phyloP scores from a whole-genome alignment of 2,888 invertebrate species.

The Lissocephala sabroskyi region DNA sequence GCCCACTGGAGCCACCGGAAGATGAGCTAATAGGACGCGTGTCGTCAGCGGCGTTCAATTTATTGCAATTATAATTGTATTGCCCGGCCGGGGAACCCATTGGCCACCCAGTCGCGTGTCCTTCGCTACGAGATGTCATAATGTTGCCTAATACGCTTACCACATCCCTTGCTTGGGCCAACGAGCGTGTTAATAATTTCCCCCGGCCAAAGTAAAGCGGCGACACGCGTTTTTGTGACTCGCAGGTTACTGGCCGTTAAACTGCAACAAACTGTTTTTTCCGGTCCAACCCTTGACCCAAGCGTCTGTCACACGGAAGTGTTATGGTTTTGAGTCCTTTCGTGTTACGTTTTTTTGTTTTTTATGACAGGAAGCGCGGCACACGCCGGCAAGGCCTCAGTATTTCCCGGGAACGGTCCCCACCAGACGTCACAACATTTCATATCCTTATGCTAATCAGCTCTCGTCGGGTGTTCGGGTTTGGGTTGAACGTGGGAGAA shows the following conservation, averaged over 20 bases:
- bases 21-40: slow-evolving; percentile 70
- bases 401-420: slow-evolving; percentile 30
- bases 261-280: slow-evolving; percentile 11
- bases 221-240: slow-evolving; percentile 63
- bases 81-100: slow-evolving; percentile 24
- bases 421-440: slow-evolving; percentile 24
- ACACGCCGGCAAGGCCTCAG: slow-evolving; percentile 31
- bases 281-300: slow-evolving; percentile 38
- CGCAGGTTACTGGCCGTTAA: slow-evolving; percentile 56
- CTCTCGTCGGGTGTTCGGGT: slow-evolving; percentile 26
- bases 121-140: slow-evolving; percentile 38
- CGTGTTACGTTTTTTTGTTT: slow-evolving; percentile 24
- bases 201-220: slow-evolving; percentile 29
- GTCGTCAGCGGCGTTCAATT: slow-evolving; percentile 71
- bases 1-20: slow-evolving; percentile 46
- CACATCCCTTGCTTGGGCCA: slow-evolving; percentile 21
- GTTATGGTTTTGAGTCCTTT: slow-evolving; percentile 33
- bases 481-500: slow-evolving; percentile 30
- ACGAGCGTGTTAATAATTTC: slow-evolving; percentile 45
- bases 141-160: slow-evolving; percentile 62
- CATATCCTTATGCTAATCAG: slow-evolving; percentile 58
- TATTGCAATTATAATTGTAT: slow-evolving; percentile 72
- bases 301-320: slow-evolving; percentile 51
- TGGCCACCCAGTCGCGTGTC: slow-evolving; percentile 41
- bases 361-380: slow-evolving; percentile 60